A percentile compares a stretch with the other conserved stretches of the same genome.
Conservation (phyloP, 2,888 invertebrate genomes). For the Colletes collaris region DNA sequence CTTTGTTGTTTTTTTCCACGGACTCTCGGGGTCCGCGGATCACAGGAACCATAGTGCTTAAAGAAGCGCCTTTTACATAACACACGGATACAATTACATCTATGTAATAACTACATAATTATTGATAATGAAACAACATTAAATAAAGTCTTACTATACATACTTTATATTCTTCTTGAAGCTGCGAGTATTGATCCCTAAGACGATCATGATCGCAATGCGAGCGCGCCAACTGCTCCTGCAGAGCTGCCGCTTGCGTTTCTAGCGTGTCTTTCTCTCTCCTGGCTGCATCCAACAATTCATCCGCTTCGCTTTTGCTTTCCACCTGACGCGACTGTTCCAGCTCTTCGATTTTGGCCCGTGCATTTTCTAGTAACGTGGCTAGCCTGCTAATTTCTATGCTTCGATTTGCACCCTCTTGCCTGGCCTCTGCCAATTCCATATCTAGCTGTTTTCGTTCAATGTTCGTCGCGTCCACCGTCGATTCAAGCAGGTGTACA, state of each 20-base stretch:
- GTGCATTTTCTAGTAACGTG: slow-evolving; percentile 92
- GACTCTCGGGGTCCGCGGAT: no score
- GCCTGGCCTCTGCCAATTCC: slow-evolving; percentile 89
- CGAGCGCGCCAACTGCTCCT: slow-evolving; percentile 88
- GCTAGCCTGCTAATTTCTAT: slow-evolving; percentile 92
- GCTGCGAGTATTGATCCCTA: slow-evolving; percentile 87
- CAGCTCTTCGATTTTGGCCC: slow-evolving; percentile 91
- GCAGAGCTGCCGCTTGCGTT: slow-evolving; percentile 87
- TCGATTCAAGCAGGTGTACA: slow-evolving; percentile 88
- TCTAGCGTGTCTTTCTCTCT: slow-evolving; percentile 90
- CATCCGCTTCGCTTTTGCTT: slow-evolving; percentile 89
- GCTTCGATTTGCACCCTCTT: slow-evolving; percentile 89
- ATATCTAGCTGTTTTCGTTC: slow-evolving; percentile 90
- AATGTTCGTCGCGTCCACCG: slow-evolving; percentile 89
- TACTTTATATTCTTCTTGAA: slow-evolving; percentile 89
- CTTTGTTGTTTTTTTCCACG: no score
- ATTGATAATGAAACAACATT: no score
- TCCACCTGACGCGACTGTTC: slow-evolving; percentile 88
- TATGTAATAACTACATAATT: no score
- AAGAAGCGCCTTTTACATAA: no score
- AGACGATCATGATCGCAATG: slow-evolving; percentile 88
- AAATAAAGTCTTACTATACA: no score
- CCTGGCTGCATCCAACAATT: slow-evolving; percentile 87
- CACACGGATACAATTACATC: no score
- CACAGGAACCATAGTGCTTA: no score